phyloP scores from a whole-genome alignment of 2,113 vertebrate species.

The Sitta europaea region DNA sequence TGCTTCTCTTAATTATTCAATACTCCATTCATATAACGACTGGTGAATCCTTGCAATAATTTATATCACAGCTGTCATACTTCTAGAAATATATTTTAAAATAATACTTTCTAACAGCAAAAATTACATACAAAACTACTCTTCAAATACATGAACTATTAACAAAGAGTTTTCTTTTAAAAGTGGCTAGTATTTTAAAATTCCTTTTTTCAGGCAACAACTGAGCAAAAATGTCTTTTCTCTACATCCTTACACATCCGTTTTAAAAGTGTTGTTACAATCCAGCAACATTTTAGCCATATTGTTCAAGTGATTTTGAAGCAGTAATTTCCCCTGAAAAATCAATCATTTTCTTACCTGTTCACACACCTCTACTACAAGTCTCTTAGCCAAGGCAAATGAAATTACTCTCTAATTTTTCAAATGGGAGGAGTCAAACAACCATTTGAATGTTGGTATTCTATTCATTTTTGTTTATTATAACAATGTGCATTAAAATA shows the following conservation, averaged over 20 bases:
- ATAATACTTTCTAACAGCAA: conserved; percentile 24
- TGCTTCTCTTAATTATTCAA: background rate
- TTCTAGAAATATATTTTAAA: conserved; percentile 22
- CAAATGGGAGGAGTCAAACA: background rate
- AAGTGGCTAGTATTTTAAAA: conserved; percentile 14
- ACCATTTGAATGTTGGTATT: background rate
- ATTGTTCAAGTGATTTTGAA: background rate
- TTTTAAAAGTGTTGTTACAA: background rate
- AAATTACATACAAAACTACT: background rate
- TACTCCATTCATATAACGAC: background rate
- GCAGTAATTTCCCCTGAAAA: background rate
- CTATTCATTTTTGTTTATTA: background rate
- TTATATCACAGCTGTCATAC: background rate
- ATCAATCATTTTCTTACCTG: background rate
- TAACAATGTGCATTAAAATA: background rate
- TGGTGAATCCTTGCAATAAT: background rate
- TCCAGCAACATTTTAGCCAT: background rate
- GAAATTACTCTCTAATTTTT: background rate
- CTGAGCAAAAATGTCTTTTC: background rate
- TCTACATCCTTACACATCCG: background rate
- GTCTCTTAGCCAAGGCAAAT: background rate
- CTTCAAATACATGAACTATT: background rate
- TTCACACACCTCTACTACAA: background rate
- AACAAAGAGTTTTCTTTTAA: background rate
- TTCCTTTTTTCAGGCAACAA: background rate